Evolutionary conservation across 1,140 invertebrate species (phyloP), one percentile per base, ranked within the genome.

Genomic region (Drosophila serrata): DNA sequence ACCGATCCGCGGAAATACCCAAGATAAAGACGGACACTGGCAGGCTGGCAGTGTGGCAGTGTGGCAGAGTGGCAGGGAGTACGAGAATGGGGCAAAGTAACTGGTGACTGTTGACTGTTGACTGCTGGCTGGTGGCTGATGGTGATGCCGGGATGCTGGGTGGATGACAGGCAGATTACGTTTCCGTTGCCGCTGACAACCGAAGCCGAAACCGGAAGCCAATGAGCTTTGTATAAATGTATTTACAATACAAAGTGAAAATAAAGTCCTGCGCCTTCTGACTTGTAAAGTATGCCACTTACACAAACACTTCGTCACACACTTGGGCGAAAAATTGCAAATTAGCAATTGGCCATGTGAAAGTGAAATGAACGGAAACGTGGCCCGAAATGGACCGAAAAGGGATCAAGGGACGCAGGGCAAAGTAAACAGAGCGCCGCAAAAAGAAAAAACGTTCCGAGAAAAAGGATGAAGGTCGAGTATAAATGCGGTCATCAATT

Each of bases 111-210:
- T 42, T 43, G 29, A 42, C 40, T 59, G 63, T 24, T 39, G 42
- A 42, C 53, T 61, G 35, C 22, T 67, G 64, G 40, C 43, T 62
- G 64, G 35, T 61, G 42, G 62, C 48, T 60, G 46, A 19, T 58
- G 64, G 22, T 61, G 45, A 49, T 17, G 46, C 27, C 29, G 60
- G 49, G 43, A 2, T 31, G 72, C 27, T 29, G 27, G 72, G 77
- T 84, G 87, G 84, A 88, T 88, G 84, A 87, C 84, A 80, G 87
- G 84, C 84, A 87, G 84, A 87, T 87, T 87, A 88, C 84, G 84
- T 84, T 87, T 87, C 84, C 84, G 84, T 56, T 88, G 85, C 67
- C 72, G 76, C 51, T 87, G 84, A 88, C 84, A 87, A 79, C 59
- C 68, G 82, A 74, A 78, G 65, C 74, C 75, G 49, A 70, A 82